Conservation (phyloP, 2,113 vertebrate genomes). For the Sciurus niger region DNA sequence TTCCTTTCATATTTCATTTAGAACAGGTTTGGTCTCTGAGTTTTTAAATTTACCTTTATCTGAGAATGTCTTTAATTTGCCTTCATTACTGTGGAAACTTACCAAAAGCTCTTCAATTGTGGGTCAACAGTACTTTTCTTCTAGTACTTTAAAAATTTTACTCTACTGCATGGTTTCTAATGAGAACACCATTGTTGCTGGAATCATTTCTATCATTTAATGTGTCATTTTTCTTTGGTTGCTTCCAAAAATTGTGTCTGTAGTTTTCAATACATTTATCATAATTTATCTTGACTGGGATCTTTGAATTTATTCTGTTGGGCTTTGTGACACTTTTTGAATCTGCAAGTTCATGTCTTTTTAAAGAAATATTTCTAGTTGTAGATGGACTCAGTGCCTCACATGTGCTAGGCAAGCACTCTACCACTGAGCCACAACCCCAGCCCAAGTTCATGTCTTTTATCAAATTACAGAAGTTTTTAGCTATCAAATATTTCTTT, state of each 20-base stretch:
- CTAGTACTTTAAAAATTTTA: neutral
- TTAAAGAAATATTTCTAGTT: neutral
- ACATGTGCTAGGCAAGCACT: no score
- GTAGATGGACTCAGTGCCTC: no score
- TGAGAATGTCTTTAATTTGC: neutral
- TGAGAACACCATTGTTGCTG: neutral
- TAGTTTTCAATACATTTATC: neutral
- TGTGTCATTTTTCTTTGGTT: neutral
- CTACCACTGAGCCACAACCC: no score
- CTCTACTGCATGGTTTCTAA: neutral
- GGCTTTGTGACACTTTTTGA: neutral
- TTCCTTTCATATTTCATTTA: neutral
- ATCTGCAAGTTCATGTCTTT: neutral
- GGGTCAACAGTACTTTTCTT: neutral
- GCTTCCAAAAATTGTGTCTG: neutral
- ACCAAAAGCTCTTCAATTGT: neutral
- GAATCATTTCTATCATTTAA: neutral
- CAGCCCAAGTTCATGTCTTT: neutral
- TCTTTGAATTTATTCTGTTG: neutral
- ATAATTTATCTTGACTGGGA: neutral
- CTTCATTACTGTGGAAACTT: neutral
- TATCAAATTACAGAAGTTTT: neutral
- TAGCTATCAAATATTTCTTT: neutral
- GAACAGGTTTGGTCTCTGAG: neutral
- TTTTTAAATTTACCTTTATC: neutral